These are phyloP conservation scores for Calonectris borealis DNA, from an alignment of 2,113 vertebrate species.

Conservation along the genomic window DNA sequence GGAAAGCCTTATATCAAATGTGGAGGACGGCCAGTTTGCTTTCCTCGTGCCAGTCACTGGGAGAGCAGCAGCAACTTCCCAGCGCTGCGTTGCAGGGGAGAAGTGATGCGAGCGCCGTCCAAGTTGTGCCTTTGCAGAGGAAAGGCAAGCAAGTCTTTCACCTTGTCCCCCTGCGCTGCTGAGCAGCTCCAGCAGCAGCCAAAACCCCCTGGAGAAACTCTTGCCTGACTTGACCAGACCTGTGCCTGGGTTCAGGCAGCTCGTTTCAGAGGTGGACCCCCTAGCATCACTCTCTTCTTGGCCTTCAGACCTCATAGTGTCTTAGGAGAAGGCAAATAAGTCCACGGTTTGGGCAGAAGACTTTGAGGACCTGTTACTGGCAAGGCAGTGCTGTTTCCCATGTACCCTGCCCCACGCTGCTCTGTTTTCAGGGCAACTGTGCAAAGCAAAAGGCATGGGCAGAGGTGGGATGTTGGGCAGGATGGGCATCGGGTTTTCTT, in stretches of 20 bases:
- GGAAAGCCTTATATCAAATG: constrained; percentile 39
- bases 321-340: not conserved
- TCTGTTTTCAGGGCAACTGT: not conserved
- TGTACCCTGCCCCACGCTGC: not conserved
- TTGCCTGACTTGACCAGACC: not conserved
- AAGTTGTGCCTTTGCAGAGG: not conserved
- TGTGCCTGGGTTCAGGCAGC: not conserved
- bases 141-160: not conserved
- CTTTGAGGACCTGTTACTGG: not conserved
- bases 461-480: not conserved
- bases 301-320: not conserved
- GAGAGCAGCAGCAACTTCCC: constrained; percentile 1
- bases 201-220: not conserved
- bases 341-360: not conserved
- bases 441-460: not conserved
- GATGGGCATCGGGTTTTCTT: not conserved
- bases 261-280: not conserved
- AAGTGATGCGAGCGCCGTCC: accelerated
- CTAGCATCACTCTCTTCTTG: not conserved
- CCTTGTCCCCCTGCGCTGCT: not conserved
- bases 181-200: not conserved
- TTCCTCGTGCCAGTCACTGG: not conserved
- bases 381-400: not conserved
- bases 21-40: not conserved
- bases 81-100: not conserved